A percentile compares a stretch with the other conserved stretches of the same genome.
phyloP scores from a whole-genome alignment of 2,888 invertebrate genomes.

The Dioctria rufipes region DNA sequence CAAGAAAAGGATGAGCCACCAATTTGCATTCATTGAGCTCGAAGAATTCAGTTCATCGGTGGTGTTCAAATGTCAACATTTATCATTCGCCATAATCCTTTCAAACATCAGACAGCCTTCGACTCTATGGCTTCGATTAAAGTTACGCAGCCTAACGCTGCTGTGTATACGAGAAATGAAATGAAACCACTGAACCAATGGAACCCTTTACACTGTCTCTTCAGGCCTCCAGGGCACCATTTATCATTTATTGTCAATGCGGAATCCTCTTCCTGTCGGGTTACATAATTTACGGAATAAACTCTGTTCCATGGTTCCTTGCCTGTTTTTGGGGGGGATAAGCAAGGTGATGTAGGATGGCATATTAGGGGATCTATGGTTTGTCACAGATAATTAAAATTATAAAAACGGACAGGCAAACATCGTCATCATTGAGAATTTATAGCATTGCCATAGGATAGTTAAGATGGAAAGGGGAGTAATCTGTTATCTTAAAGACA shows the following conservation, averaged over 20 bases:
- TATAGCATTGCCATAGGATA: too few relatives aligned
- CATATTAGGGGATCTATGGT: slow-evolving; percentile 16
- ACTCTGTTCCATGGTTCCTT: neutral
- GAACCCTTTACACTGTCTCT: slow-evolving; percentile 13
- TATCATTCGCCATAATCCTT: slow-evolving; percentile 27
- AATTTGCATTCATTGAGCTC: slow-evolving; percentile 35
- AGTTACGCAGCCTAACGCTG: slow-evolving; percentile 1
- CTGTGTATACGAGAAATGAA: neutral
- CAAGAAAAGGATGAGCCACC: slow-evolving; percentile 24
- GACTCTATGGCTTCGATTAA: neutral
- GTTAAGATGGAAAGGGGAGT: too few relatives aligned
- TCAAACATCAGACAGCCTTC: slow-evolving; percentile 34
- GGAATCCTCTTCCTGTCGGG: slow-evolving; percentile 38
- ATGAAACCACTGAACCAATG: neutral
- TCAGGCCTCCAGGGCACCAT: slow-evolving; percentile 25
- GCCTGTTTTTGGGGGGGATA: neutral
- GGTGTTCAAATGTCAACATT: neutral
- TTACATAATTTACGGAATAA: slow-evolving; percentile 33
- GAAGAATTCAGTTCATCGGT: slow-evolving; percentile 28
- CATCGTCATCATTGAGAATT: neutral
- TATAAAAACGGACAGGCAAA: slow-evolving; percentile 5
- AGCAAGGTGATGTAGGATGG: neutral
- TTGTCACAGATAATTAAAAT: slow-evolving; percentile 34
- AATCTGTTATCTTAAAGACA: too few relatives aligned
- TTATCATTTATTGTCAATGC: slow-evolving; percentile 44